These are phyloP conservation scores for Phthorimaea operculella DNA, from an alignment of 1,140 invertebrate species.

Conservation along the genomic window DNA sequence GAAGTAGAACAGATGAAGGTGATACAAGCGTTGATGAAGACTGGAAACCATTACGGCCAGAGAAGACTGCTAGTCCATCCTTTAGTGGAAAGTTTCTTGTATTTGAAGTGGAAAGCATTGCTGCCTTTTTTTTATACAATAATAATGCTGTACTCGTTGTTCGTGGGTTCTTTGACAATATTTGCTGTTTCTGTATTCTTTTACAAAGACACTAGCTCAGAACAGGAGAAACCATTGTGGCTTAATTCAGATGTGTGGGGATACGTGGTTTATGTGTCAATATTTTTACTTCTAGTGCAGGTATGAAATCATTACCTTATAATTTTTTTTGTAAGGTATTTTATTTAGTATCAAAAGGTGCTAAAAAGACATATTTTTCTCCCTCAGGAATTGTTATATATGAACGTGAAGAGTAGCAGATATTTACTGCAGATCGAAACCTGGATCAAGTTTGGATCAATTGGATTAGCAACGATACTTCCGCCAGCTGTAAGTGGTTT, in stretches of 20 bases:
- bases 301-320: constrained; percentile 24
- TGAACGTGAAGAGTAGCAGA: constrained; percentile 49
- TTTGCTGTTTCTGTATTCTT: constrained; percentile 54
- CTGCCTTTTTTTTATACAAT: constrained; percentile 64
- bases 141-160: constrained; percentile 60
- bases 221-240: constrained; percentile 22
- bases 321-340: background rate
- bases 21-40: constrained; percentile 63
- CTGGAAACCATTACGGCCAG: constrained; percentile 59
- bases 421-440: constrained; percentile 62
- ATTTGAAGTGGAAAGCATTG: constrained; percentile 68
- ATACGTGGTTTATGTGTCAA: constrained; percentile 41
- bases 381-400: constrained; percentile 64
- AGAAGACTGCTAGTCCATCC: constrained; percentile 67
- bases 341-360: background rate
- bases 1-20: constrained; percentile 65
- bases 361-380: constrained; percentile 35
- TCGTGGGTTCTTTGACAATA: constrained; percentile 54
- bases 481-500: constrained; percentile 21
- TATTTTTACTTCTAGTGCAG: constrained; percentile 45
- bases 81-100: constrained; percentile 67
- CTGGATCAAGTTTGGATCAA: constrained; percentile 60
- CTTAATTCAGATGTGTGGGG: constrained; percentile 37
- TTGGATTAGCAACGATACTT: constrained; percentile 36
- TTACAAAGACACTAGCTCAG: constrained; percentile 39